Evolutionary conservation across 1,140 invertebrate species (phyloP), one percentile per base, ranked within the genome.

Genomic region (Ceratoteleas bidentatus): DNA sequence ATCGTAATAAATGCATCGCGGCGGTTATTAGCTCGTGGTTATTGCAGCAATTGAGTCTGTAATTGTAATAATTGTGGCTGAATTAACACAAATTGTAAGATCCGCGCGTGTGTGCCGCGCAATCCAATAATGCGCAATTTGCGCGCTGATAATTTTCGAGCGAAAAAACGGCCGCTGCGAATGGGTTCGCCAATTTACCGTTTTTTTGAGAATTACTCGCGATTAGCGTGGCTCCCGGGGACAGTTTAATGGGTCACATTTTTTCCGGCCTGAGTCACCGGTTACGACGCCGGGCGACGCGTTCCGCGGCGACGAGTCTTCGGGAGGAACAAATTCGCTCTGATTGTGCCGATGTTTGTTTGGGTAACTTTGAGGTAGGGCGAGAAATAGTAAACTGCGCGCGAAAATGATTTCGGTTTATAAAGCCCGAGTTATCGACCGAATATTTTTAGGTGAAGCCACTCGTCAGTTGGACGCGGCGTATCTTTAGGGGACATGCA

Each of bases 41-140:
- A 68, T 56, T 57, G 40, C 53, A 49, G 53, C 40, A 68, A 57
- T 68, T 68, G 38, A 47, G n/a, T 47, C 15, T 56, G 38, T 66
- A 66, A 66, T 66, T 56, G 52, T 56, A 56, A 66, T 66, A 47
- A 56, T 66, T 66, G 64, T 56, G 40, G 53, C 47, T 56, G 40
- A 66, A 45, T 66, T 66, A 47, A 49, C 36, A 53, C 62, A 54
- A 65, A 53, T 65, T 54, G 40, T 54, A 65, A 65, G 16, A 65
- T 43, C 16, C 50, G 34, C 50, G 34, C 33, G 33, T 43, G 54
- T 45, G 40, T 52, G 10, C n/a, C 57, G n/a, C 13, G 36, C 60
- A 50, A 54, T 65, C 14, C 7, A 6, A 65, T 65, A 43, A 65
- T 65, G 49, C 13, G 50, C n/a, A 36, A 54, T 33, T 54, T 52